Conservation (phyloP, 2,888 invertebrate species). For the Argyresthia albistria region DNA sequence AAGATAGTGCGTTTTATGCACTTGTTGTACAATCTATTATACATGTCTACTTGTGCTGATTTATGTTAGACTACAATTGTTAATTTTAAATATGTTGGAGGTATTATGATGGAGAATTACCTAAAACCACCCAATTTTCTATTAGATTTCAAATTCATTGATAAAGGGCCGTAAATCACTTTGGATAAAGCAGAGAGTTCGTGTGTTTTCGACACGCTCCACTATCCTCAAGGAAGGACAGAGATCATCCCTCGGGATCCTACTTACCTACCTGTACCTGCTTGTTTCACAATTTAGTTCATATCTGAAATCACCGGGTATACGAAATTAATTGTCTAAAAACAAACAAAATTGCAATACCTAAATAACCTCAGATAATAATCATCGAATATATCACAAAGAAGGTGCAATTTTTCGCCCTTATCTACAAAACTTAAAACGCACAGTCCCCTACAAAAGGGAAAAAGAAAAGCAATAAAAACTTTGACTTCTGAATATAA, state of each 20-base stretch:
- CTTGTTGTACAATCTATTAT: too few relatives aligned
- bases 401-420: background rate
- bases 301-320: too few relatives aligned
- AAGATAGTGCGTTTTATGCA: too few relatives aligned
- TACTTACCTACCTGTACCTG: background rate
- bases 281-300: background rate
- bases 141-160: too few relatives aligned
- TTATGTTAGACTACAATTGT: too few relatives aligned
- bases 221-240: background rate
- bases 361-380: background rate
- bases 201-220: too few relatives aligned
- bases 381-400: background rate
- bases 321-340: background rate
- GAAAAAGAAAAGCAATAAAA: constrained; percentile 52
- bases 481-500: constrained; percentile 57
- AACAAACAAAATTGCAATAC: background rate
- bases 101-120: too few relatives aligned
- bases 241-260: background rate
- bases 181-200: too few relatives aligned
- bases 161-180: too few relatives aligned
- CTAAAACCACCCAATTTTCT: too few relatives aligned
- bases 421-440: background rate
- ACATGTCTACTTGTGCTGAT: too few relatives aligned
- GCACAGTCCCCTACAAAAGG: background rate
- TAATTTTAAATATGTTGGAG: too few relatives aligned